Conservation (phyloP, 92 coral and sea anemone species). For the Parazoanthus atlanticus region DNA sequence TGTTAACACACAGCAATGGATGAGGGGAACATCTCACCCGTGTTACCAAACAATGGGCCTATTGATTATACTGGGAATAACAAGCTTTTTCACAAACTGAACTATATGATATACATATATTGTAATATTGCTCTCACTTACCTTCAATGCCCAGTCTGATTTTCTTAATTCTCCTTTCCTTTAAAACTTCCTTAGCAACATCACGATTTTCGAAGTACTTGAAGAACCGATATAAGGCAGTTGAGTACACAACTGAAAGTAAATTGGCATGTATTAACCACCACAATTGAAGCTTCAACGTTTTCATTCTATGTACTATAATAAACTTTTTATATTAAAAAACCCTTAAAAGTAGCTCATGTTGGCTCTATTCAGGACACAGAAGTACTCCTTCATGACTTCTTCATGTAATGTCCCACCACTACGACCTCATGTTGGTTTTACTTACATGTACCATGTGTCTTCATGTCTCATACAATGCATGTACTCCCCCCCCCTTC, state of each 20-base stretch:
- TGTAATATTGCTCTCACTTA: not conserved
- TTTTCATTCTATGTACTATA: too few species aligned
- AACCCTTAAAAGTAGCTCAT: too few species aligned
- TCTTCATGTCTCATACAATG: too few species aligned
- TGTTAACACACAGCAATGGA: too few species aligned
- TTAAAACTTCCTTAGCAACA: slow-evolving; percentile 96
- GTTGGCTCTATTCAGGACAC: too few species aligned
- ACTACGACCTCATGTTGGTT: too few species aligned
- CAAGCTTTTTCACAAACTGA: not conserved
- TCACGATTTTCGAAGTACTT: slow-evolving; percentile 99
- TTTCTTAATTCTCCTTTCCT: slow-evolving; percentile 96
- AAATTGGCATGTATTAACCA: not conserved
- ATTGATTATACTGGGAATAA: too few species aligned
- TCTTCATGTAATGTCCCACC: too few species aligned
- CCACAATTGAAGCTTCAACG: not conserved
- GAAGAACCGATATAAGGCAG: slow-evolving; percentile 90
- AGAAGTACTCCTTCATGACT: not conserved
- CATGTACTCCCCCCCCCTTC: too few species aligned
- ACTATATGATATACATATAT: not conserved
- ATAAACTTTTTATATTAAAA: too few species aligned
- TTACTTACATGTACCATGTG: too few species aligned
- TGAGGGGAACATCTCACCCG: too few species aligned
- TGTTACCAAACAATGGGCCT: not conserved
- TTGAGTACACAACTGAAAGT: slow-evolving; percentile 83
- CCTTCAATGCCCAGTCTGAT: slow-evolving; percentile 98